These are phyloP conservation scores for Drosophila neotestacea DNA, from an alignment of 2,888 invertebrate genomes.

Conservation along the genomic window DNA sequence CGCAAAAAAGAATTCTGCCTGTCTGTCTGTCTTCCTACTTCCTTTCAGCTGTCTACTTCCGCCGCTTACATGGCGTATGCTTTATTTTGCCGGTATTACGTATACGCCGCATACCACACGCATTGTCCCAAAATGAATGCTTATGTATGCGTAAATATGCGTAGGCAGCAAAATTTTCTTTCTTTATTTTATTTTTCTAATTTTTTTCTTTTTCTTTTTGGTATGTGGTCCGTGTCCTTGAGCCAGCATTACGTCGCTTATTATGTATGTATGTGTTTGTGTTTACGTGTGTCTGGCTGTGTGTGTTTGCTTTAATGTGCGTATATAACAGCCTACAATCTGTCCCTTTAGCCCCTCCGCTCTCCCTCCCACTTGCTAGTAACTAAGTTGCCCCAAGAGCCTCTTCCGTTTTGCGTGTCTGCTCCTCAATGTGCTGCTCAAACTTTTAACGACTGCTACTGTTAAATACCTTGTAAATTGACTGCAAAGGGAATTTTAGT, in stretches of 20 bases:
- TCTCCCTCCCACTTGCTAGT: neutral
- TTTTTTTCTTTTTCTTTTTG: conserved; percentile 2
- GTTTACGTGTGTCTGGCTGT: conserved; percentile 4
- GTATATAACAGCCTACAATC: conserved; percentile 29
- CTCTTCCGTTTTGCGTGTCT: conserved; percentile 37
- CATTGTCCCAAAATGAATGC: conserved; percentile 27
- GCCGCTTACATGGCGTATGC: conserved; percentile 63
- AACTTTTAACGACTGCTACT: conserved; percentile 24
- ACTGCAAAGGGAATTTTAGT: neutral
- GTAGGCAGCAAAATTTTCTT: conserved; percentile 54
- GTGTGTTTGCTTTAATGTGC: conserved; percentile 24
- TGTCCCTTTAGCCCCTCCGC: neutral
- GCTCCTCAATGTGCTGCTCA: conserved; percentile 10
- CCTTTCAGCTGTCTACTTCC: conserved; percentile 63
- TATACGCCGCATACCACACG: conserved; percentile 60
- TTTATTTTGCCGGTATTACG: conserved; percentile 68
- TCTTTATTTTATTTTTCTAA: too few relatives aligned
- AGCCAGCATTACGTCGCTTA: conserved; percentile 65
- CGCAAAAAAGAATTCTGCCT: conserved; percentile 10
- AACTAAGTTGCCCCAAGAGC: conserved; percentile 43
- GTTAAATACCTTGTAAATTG: conserved; percentile 29
- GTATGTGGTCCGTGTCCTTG: conserved; percentile 58
- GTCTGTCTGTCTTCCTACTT: conserved; percentile 32
- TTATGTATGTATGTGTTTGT: conserved; percentile 28
- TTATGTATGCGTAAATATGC: conserved; percentile 60